phyloP scores from a whole-genome alignment of 1,140 invertebrate genomes.

The Metopolophium dirhodum region DNA sequence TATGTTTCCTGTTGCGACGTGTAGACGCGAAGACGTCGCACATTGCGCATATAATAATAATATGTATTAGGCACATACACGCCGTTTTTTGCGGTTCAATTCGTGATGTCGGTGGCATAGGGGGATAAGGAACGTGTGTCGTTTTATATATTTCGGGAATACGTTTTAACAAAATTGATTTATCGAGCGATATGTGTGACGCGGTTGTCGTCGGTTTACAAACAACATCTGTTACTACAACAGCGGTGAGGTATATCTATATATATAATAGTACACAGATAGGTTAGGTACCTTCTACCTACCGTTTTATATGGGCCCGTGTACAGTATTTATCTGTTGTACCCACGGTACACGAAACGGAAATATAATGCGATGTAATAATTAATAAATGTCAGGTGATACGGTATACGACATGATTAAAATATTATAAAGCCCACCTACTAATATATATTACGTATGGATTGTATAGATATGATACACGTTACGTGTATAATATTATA shows the following conservation, averaged over 20 bases:
- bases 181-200: neutral
- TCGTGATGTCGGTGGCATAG: neutral
- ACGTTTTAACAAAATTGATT: conserved; percentile 22
- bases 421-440: neutral
- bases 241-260: too few species aligned
- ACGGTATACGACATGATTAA: neutral
- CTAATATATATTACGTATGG: neutral
- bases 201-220: neutral
- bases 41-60: neutral
- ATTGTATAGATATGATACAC: neutral
- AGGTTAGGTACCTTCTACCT: neutral
- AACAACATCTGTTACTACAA: conserved; percentile 18
- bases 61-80: neutral
- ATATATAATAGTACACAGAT: neutral
- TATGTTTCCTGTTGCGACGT: neutral
- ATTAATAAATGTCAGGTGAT: neutral
- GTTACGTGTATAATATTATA: too few species aligned
- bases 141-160: neutral
- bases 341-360: neutral
- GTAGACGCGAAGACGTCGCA: neutral
- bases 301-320: neutral
- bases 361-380: neutral
- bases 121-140: neutral
- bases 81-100: neutral
- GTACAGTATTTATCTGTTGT: neutral